These are phyloP conservation scores for Papilio elwesi DNA, from an alignment of 2,888 invertebrate genomes.

Conservation along the genomic window DNA sequence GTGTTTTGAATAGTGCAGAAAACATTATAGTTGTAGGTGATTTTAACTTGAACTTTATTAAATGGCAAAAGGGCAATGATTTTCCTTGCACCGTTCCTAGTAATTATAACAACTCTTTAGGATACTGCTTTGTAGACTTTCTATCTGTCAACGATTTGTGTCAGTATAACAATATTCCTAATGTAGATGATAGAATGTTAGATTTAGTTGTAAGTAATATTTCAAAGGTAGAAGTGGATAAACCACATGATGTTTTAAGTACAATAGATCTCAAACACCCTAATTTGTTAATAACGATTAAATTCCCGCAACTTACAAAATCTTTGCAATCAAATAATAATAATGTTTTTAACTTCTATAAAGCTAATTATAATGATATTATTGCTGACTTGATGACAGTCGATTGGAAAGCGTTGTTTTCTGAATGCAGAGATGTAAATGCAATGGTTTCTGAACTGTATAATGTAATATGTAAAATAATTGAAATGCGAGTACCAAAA, in stretches of 20 bases:
- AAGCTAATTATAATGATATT: constrained; percentile 6
- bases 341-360: neutral
- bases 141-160: neutral
- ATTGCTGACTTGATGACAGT: constrained; percentile 3
- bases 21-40: neutral
- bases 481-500: neutral
- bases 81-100: neutral
- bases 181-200: constrained; percentile 1
- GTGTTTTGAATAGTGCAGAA: constrained; percentile 1
- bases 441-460: constrained; percentile 7
- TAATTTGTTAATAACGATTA: constrained; percentile 4
- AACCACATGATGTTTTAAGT: neutral
- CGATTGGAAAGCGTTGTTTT: neutral
- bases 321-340: neutral
- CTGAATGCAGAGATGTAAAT: constrained; percentile 7
- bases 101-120: constrained; percentile 8
- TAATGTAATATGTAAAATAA: constrained; percentile 7
- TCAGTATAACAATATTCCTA: neutral
- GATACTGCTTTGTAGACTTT: neutral
- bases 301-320: neutral
- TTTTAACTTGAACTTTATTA: constrained; percentile 16
- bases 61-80: constrained; percentile 2
- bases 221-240: neutral
- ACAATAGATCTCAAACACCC: constrained; percentile 7
- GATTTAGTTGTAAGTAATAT: neutral